Percentiles rank a stretch among this genome's conserved stretches.
Conservation (phyloP, 2,797 vertebrate genomes). For the Pseudochirops corinnae region DNA sequence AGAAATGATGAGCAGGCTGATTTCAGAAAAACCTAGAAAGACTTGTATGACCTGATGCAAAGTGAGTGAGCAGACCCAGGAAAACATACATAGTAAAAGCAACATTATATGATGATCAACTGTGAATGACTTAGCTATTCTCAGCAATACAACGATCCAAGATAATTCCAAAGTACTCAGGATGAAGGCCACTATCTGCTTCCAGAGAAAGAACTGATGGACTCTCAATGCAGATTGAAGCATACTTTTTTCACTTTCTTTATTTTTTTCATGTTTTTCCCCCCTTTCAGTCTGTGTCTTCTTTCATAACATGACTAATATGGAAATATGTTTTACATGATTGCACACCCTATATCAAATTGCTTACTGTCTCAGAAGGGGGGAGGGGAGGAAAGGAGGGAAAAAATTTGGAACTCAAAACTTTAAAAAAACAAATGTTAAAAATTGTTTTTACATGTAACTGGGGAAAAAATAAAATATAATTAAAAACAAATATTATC, state of each 20-base stretch:
- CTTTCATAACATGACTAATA: neutral
- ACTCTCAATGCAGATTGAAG: neutral
- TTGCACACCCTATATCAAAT: neutral
- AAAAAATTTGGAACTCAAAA: neutral
- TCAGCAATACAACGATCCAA: neutral
- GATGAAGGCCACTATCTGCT: neutral
- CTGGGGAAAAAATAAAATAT: neutral
- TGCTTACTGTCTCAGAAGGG: neutral
- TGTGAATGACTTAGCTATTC: neutral
- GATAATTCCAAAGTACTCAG: neutral
- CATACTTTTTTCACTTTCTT: neutral
- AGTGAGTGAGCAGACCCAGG: neutral
- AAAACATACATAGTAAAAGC: neutral
- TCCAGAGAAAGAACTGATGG: neutral
- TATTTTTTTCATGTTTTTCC: neutral
- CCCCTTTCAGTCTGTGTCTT: neutral
- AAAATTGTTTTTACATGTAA: neutral
- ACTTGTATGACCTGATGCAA: neutral
- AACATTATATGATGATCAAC: neutral
- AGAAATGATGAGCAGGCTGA: neutral
- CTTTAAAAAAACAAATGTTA: neutral
- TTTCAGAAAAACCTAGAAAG: neutral
- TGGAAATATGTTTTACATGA: neutral
- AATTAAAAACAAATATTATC: neutral
- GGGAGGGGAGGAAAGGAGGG: neutral